phyloP scores from a whole-genome alignment of 2,113 vertebrate genomes.

The Xiphias gladius region DNA sequence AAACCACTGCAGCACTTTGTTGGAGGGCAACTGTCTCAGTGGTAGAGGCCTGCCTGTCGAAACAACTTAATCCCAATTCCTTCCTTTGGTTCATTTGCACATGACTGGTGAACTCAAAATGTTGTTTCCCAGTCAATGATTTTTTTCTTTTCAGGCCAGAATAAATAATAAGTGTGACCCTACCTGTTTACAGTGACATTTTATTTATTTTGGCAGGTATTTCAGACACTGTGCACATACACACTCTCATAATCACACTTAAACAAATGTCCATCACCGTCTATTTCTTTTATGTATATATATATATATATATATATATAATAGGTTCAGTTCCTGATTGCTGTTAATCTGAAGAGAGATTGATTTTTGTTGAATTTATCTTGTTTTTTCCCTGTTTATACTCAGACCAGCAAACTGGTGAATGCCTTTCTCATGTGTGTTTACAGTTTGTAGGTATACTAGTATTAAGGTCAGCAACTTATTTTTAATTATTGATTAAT shows the following conservation, averaged over 20 bases:
- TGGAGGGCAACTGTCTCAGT: constrained; percentile 37
- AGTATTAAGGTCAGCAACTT: background rate
- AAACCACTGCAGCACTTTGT: constrained; percentile 33
- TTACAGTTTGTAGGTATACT: background rate
- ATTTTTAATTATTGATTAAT: background rate
- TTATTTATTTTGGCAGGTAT: background rate
- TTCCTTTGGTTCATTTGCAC: constrained; percentile 18
- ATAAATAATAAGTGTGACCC: constrained; percentile 20
- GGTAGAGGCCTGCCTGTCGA: constrained; percentile 57
- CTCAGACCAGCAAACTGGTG: background rate
- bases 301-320: too few relatives aligned
- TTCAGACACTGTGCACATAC: background rate
- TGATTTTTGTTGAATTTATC: too few relatives aligned
- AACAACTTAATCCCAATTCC: constrained; percentile 55
- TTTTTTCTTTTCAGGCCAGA: background rate
- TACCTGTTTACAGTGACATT: constrained; percentile 14
- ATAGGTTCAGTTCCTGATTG: background rate
- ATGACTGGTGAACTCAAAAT: constrained; percentile 9
- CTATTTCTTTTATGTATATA: background rate
- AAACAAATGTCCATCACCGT: background rate
- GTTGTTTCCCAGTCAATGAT: constrained; percentile 9
- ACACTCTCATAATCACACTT: background rate
- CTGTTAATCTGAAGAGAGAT: background rate
- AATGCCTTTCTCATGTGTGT: background rate
- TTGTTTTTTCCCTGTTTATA: background rate